A percentile compares a stretch with the other conserved stretches of the same genome.
These are phyloP conservation scores for Siphlonurus alternatus DNA, from an alignment of 2,888 invertebrate species.

Conservation along the genomic window DNA sequence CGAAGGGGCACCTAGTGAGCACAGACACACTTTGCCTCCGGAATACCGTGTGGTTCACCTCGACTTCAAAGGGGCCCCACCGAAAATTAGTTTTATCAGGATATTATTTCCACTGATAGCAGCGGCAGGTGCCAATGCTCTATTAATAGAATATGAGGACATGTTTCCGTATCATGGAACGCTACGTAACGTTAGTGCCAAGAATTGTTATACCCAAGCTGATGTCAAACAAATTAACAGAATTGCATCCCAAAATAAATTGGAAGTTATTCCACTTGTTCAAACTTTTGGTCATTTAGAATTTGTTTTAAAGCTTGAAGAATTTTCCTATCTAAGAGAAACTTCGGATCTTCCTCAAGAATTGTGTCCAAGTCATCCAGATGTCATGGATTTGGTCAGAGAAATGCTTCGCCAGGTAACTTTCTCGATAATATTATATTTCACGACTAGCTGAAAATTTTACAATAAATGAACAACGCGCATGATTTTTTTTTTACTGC, in stretches of 20 bases:
- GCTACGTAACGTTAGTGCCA: slow-evolving; percentile 22
- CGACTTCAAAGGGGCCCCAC: slow-evolving; percentile 8
- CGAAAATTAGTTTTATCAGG: slow-evolving; percentile 23
- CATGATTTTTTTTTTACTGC: too few relatives aligned
- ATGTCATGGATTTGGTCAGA: slow-evolving; percentile 21
- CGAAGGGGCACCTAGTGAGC: background rate
- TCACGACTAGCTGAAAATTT: too few relatives aligned
- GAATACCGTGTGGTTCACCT: slow-evolving; percentile 6
- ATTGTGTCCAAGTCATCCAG: slow-evolving; percentile 30
- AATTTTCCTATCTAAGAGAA: slow-evolving; percentile 27
- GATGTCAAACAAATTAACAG: slow-evolving; percentile 16
- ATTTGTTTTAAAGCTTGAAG: slow-evolving; percentile 28
- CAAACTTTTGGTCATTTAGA: slow-evolving; percentile 36
- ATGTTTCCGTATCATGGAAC: slow-evolving; percentile 38
- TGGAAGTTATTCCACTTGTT: slow-evolving; percentile 32
- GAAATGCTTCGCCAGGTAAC: slow-evolving; percentile 10
- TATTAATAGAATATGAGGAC: slow-evolving; percentile 44
- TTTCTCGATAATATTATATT: background rate
- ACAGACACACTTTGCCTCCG: slow-evolving; percentile 3
- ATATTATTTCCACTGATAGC: slow-evolving; percentile 19
- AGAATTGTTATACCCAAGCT: slow-evolving; percentile 25
- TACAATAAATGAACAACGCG: too few relatives aligned
- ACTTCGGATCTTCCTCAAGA: slow-evolving; percentile 25
- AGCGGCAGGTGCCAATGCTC: slow-evolving; percentile 28
- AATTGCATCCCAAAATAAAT: background rate